Base-by-base conservation (phyloP, 2,113 vertebrate species). In the Ursus arctos region DNA sequence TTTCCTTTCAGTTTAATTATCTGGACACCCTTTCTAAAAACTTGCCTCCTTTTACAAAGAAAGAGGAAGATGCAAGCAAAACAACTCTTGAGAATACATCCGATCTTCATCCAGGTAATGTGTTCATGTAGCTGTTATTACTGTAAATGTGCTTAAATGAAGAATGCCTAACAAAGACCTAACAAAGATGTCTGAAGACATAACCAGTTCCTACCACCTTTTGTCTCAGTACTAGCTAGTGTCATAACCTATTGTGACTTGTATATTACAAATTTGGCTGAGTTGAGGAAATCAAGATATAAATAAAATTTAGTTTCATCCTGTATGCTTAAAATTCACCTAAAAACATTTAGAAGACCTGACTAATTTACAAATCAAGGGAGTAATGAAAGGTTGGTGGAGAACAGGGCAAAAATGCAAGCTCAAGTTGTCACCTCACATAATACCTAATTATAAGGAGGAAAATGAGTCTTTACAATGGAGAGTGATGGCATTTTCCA, bases 41-140 rank as follows among this genome's bases (percentile, higher is more conserved):
- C 76, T 97, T 99, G 43, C 99, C 99, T 86, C 97, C 98, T 21
- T 80, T 99, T 95, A 86, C 57, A 96, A 97, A 94, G 95, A 98
- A 61, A 96, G 65, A 36, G 36, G 71, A 67, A 21, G 72, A 21
- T 3, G 8, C 0, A 0, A 7, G 11, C 1, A 15, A 21, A 92
- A 69, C 86, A 21, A 1, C 3, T 11, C 18, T 7, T 77, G 43
- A 4, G 79, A 96, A 95, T 91, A 92, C 79, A 28, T 5, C 13
- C 82, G 22, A 9, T 22, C 61, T 63, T 1, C 24, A 10, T 22
- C 19, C 65, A 98, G 97, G 93, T 93, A 98, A 67, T 0, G 5
- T 28, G n/a, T 91, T 59, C 55, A 5, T n/a, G 9, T 28, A 8
- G 2, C 7, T 33, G 28, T 79, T 88, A 31, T 22, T 87, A 31